A percentile compares a stretch with the other conserved stretches of the same genome.
These are phyloP conservation scores for Macrochelys suwanniensis DNA, from an alignment of 2,797 vertebrate species.

Conservation along the genomic window DNA sequence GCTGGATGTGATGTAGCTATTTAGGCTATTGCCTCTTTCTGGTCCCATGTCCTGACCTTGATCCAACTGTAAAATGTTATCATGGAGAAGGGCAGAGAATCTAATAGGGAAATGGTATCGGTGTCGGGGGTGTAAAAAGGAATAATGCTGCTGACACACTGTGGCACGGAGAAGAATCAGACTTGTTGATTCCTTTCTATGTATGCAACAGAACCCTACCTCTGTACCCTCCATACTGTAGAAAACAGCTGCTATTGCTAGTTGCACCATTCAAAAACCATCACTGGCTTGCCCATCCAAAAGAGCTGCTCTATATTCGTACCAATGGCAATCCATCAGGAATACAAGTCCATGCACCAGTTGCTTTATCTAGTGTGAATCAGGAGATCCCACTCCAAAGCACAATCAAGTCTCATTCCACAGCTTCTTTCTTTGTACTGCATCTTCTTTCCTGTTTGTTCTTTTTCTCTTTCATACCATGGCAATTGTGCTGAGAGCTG, in stretches of 20 bases:
- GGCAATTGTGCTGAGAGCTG: not conserved
- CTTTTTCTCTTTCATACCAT: not conserved
- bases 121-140: not conserved
- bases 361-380: not conserved
- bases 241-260: not conserved
- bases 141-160: not conserved
- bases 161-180: not conserved
- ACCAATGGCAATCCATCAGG: not conserved
- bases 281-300: not conserved
- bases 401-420: rapidly evolving
- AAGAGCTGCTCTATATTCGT: not conserved
- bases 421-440: not conserved
- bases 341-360: rapidly evolving
- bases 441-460: not conserved
- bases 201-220: not conserved
- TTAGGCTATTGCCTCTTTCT: not conserved
- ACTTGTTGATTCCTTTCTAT: not conserved
- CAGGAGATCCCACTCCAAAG: not conserved
- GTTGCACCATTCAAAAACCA: not conserved
- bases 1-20: not conserved
- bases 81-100: not conserved
- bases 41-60: not conserved
- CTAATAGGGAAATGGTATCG: not conserved
- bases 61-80: constrained; percentile 27
- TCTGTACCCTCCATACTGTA: rapidly evolving